These are phyloP conservation scores for Natator depressus DNA, from an alignment of 2,113 vertebrate species.

Conservation along the genomic window DNA sequence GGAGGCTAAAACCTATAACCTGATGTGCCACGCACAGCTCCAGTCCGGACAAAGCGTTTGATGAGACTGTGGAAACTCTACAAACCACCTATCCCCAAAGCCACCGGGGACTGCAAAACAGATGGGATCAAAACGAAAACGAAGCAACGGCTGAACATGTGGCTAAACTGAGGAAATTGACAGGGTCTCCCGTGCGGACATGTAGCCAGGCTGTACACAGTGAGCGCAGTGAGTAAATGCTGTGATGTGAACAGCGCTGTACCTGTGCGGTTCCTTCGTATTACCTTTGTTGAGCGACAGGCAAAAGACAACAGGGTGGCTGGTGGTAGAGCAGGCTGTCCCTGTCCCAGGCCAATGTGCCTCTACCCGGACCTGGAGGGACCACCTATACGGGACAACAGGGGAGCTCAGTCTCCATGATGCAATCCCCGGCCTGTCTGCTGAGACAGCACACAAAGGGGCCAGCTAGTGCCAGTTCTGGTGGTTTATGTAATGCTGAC, in stretches of 20 bases:
- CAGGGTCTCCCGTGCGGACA: not conserved
- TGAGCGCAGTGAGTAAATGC: not conserved
- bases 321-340: not conserved
- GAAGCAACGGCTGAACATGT: not conserved
- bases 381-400: not conserved
- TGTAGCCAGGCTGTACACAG: too few species aligned
- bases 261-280: not conserved
- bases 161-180: not conserved
- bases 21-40: not conserved
- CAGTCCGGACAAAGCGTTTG: not conserved
- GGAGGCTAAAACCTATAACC: not conserved
- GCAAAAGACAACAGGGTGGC: not conserved
- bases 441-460: not conserved
- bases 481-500: not conserved
- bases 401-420: not conserved
- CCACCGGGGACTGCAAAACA: not conserved
- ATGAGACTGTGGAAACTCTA: not conserved
- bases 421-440: not conserved
- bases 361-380: not conserved
- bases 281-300: not conserved
- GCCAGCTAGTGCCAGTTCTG: not conserved
- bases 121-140: not conserved
- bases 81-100: not conserved
- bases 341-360: not conserved
- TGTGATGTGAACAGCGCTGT: not conserved